Conservation (phyloP, 1,140 invertebrate genomes). For the Idris sp. region DNA sequence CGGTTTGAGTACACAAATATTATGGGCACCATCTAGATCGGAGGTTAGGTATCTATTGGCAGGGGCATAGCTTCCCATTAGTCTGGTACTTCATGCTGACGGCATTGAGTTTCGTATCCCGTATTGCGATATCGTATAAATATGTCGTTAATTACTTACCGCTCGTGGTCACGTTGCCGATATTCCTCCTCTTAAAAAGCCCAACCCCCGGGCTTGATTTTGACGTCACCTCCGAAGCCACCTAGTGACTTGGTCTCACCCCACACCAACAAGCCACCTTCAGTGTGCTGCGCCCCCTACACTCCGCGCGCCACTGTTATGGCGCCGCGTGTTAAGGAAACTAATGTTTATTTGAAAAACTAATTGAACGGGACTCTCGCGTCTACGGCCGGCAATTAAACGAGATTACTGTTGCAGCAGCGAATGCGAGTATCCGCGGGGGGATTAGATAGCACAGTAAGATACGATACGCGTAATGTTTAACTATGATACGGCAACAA, state of each 20-base stretch:
- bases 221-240: slow-evolving; percentile 43
- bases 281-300: slow-evolving; percentile 31
- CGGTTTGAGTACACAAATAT: slow-evolving; percentile 13
- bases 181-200: slow-evolving; percentile 63
- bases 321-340: slow-evolving; percentile 78
- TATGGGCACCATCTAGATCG: slow-evolving; percentile 14
- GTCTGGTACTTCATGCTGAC: slow-evolving; percentile 70
- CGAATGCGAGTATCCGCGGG: slow-evolving; percentile 69
- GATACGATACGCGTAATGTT: slow-evolving; percentile 78
- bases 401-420: slow-evolving; percentile 76
- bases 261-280: slow-evolving; percentile 18
- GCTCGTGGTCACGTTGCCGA: slow-evolving; percentile 66
- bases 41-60: slow-evolving; percentile 70
- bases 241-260: slow-evolving; percentile 24
- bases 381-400: slow-evolving; percentile 79
- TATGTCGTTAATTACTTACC: slow-evolving; percentile 77
- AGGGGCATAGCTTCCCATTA: slow-evolving; percentile 73
- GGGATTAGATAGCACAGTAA: slow-evolving; percentile 78
- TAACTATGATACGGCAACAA: slow-evolving; percentile 72
- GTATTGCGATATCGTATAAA: slow-evolving; percentile 75
- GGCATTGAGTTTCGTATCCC: slow-evolving; percentile 52
- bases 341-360: slow-evolving; percentile 80
- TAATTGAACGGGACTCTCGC: slow-evolving; percentile 79
- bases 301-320: slow-evolving; percentile 69
- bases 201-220: slow-evolving; percentile 18